Conservation (phyloP, 2,113 vertebrate species). For the Myotis lucifugus region DNA sequence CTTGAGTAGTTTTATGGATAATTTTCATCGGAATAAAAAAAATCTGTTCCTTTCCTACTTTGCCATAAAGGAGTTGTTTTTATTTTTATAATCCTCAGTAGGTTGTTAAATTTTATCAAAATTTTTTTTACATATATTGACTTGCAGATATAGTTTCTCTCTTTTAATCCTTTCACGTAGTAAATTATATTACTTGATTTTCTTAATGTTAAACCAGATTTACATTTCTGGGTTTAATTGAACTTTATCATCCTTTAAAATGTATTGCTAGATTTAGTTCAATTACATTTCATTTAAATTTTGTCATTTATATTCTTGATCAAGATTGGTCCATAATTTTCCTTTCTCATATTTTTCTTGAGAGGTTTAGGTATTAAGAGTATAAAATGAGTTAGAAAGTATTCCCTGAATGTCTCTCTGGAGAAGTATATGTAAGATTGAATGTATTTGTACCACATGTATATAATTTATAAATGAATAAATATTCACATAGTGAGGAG, state of each 20-base stretch:
- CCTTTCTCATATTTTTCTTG: not conserved
- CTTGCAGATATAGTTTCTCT: not conserved
- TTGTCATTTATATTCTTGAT: conserved; percentile 18
- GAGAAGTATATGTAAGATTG: not conserved
- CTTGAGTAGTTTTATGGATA: not conserved
- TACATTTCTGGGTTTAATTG: conserved; percentile 31
- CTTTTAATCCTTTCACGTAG: not conserved
- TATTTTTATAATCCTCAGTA: not conserved
- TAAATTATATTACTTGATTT: conserved; percentile 24
- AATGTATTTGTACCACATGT: not conserved
- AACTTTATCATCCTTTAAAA: conserved; percentile 3
- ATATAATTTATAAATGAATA: not conserved
- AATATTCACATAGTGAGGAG: not conserved
- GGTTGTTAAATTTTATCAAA: not conserved
- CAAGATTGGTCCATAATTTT: not conserved
- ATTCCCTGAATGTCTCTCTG: not conserved
- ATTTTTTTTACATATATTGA: not conserved
- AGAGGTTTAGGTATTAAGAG: not conserved
- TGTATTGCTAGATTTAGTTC: not conserved
- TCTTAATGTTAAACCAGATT: conserved; percentile 7
- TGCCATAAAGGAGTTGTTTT: not conserved
- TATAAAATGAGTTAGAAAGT: not conserved
- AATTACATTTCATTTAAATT: conserved; percentile 14
- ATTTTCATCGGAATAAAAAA: not conserved
- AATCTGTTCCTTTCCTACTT: not conserved